Conservation (phyloP, 2,113 vertebrate genomes). For the Phoenicopterus ruber region DNA sequence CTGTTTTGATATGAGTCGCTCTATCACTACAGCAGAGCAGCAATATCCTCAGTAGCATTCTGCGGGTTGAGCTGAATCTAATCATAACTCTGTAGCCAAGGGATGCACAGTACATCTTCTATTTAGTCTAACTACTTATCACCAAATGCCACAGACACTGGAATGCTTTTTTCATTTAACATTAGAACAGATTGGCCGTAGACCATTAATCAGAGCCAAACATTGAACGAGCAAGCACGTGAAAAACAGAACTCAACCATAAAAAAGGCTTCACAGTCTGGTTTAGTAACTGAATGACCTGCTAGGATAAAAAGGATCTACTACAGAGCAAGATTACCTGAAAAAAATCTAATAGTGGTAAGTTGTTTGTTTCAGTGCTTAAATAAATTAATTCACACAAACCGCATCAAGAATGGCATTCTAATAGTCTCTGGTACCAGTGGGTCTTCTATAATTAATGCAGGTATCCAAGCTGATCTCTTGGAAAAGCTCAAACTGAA, state of each 20-base stretch:
- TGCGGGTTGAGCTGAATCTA: constrained; percentile 22
- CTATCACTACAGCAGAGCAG: not conserved
- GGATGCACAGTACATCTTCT: constrained; percentile 30
- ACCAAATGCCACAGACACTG: constrained; percentile 29
- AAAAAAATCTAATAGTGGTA: not conserved
- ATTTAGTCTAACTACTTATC: constrained; percentile 59
- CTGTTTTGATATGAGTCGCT: not conserved
- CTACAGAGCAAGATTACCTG: not conserved
- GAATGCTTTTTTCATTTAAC: constrained; percentile 22
- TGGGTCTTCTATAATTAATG: not conserved
- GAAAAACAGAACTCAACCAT: not conserved
- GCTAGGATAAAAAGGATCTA: not conserved
- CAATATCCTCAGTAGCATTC: not conserved
- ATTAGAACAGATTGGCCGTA: not conserved
- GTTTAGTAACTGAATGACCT: not conserved
- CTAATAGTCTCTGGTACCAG: not conserved
- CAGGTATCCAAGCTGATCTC: not conserved
- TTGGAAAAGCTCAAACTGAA: not conserved
- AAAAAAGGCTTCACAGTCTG: not conserved
- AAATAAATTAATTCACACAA: not conserved
- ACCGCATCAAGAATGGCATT: not conserved
- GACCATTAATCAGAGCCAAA: constrained; percentile 28
- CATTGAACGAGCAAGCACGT: not conserved
- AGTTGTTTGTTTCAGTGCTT: not conserved
- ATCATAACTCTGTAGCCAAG: constrained; percentile 21